phyloP scores from a whole-genome alignment of 2,888 invertebrate species.

The Temnothorax unifasciatus region DNA sequence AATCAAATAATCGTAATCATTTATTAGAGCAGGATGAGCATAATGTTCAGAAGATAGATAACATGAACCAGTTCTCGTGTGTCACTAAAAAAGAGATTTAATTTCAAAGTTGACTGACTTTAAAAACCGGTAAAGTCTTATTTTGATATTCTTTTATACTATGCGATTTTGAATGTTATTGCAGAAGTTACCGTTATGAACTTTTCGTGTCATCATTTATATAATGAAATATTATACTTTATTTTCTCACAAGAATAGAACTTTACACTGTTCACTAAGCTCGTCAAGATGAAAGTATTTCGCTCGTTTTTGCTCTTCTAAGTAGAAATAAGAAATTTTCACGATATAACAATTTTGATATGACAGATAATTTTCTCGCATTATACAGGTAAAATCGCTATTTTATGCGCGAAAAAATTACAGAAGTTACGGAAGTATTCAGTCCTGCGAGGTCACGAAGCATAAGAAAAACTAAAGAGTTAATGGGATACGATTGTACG shows the following conservation, averaged over 20 bases:
- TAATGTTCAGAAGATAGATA: not conserved
- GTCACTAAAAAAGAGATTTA: not conserved
- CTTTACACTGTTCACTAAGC: not conserved
- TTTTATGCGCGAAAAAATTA: not conserved
- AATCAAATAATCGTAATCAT: not conserved
- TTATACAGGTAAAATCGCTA: not conserved
- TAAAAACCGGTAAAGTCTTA: not conserved
- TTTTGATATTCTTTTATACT: not conserved
- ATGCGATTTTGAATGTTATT: not conserved
- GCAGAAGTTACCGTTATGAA: not conserved
- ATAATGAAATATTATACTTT: not conserved
- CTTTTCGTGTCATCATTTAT: not conserved
- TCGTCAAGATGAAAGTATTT: conserved; percentile 2
- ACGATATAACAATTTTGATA: not conserved
- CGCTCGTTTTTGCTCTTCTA: not conserved
- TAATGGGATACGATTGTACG: not conserved
- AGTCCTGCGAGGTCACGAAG: not conserved
- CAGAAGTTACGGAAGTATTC: not conserved
- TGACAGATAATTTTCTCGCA: conserved; percentile 8
- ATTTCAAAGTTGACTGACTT: conserved; percentile 6
- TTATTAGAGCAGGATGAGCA: not conserved
- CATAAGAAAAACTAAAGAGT: not conserved
- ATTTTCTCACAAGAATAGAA: not conserved
- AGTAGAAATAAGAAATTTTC: not conserved
- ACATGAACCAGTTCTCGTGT: not conserved